Percentiles rank a stretch among this genome's conserved stretches.
Evolutionary conservation across 2,888 invertebrate genomes (phyloP).

Genomic region (Platycheirus albimanus): DNA sequence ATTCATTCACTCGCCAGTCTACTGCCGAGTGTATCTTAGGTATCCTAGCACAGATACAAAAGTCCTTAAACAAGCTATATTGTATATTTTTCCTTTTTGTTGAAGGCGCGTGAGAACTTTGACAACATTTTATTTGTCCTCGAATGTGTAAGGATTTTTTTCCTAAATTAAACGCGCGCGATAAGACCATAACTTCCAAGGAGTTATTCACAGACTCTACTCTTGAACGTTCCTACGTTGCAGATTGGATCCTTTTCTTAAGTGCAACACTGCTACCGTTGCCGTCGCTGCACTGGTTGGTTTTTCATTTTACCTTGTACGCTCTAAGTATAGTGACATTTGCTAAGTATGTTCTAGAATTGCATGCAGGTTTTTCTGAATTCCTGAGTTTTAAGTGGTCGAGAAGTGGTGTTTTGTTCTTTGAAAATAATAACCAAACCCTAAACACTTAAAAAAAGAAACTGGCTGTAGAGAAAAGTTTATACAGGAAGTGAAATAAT

Average conservation of each 20-base stretch:
- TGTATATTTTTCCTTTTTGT: slow-evolving; percentile 5
- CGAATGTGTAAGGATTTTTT: slow-evolving; percentile 11
- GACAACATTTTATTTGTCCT: slow-evolving; percentile 35
- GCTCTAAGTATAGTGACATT: slow-evolving; percentile 38
- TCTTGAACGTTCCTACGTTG: slow-evolving; percentile 50
- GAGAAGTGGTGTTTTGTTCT: slow-evolving; percentile 41
- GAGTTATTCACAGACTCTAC: slow-evolving; percentile 41
- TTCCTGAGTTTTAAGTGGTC: slow-evolving; percentile 46
- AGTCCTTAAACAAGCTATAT: slow-evolving; percentile 45
- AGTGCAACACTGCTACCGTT: slow-evolving; percentile 1
- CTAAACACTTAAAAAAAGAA: slow-evolving; percentile 16
- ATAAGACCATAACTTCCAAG: slow-evolving; percentile 14
- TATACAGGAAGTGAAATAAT: slow-evolving; percentile 57
- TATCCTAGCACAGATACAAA: slow-evolving; percentile 42
- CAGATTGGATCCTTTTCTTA: slow-evolving; percentile 38
- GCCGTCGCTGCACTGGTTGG: slow-evolving; percentile 27
- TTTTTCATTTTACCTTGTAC: slow-evolving; percentile 10
- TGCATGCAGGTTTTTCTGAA: slow-evolving; percentile 44
- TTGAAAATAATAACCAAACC: slow-evolving; percentile 23
- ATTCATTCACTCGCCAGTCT: slow-evolving; percentile 56
- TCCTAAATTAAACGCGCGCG: slow-evolving; percentile 13
- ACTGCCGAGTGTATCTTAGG: slow-evolving; percentile 48
- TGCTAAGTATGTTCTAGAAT: slow-evolving; percentile 45
- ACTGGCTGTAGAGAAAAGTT: neutral
- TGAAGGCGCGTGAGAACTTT: slow-evolving; percentile 55